Conservation (phyloP, 1,140 invertebrate species). For the Monochamus saltuarius region DNA sequence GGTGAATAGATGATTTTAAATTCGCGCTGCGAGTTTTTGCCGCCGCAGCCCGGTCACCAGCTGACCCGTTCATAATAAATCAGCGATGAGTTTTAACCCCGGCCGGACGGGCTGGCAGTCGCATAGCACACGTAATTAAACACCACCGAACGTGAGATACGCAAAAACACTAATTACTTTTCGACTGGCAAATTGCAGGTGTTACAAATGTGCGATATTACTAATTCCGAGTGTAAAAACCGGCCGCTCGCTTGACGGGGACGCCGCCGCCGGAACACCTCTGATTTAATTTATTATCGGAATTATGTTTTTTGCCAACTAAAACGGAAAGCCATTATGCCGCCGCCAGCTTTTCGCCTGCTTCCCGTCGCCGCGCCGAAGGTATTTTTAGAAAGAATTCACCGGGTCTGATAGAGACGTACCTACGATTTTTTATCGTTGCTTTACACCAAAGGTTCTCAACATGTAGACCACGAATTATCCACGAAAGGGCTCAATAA, state of each 20-base stretch:
- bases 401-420: no score
- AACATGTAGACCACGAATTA: no score
- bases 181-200: constrained; percentile 49
- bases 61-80: constrained; percentile 44
- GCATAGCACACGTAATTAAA: constrained; percentile 42
- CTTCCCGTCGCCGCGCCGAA: no score
- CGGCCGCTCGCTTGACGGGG: background rate
- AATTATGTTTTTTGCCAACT: constrained; percentile 18
- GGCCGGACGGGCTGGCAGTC: constrained; percentile 15
- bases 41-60: constrained; percentile 27
- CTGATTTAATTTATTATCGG: constrained; percentile 25
- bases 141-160: constrained; percentile 44
- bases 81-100: constrained; percentile 36
- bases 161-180: constrained; percentile 50
- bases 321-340: constrained; percentile 13
- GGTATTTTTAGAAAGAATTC: no score
- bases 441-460: no score
- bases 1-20: constrained; percentile 31
- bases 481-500: no score
- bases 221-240: constrained; percentile 41
- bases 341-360: constrained; percentile 4
- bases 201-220: constrained; percentile 48
- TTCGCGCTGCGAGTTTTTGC: constrained; percentile 30
- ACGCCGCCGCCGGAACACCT: constrained; percentile 19
- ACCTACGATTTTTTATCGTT: no score